Percentiles rank a stretch among this genome's conserved stretches.
Conservation (phyloP, 2,113 vertebrate genomes). For the Pontoporia blainvillei region DNA sequence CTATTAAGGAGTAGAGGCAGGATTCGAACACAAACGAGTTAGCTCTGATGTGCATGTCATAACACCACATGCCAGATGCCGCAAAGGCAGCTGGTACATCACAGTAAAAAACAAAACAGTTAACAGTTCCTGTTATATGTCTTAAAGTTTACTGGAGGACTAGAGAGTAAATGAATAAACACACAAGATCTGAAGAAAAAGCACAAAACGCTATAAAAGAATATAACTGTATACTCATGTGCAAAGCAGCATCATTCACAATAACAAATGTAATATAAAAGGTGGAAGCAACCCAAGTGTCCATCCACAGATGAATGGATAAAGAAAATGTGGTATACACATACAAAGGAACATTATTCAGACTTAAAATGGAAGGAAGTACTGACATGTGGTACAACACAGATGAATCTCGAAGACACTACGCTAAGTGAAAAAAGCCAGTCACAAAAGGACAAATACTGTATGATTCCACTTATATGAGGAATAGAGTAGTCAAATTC, state of each 20-base stretch:
- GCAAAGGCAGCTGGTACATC: neutral
- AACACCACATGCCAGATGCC: neutral
- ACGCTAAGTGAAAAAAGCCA: neutral
- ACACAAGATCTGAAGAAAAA: neutral
- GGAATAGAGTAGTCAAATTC: neutral
- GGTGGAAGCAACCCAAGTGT: neutral
- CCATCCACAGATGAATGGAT: neutral
- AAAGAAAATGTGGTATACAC: neutral
- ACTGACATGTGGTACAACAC: neutral
- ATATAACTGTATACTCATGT: neutral
- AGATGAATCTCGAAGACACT: neutral
- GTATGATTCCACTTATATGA: neutral
- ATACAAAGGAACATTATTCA: neutral
- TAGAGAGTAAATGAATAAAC: neutral
- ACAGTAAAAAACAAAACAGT: neutral
- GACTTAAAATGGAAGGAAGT: neutral
- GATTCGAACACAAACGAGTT: neutral
- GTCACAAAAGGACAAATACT: neutral
- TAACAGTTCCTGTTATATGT: neutral
- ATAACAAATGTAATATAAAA: neutral
- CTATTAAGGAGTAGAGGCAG: neutral
- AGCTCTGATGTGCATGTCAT: neutral
- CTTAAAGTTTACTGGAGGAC: neutral
- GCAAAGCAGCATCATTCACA: neutral
- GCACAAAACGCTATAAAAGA: neutral